These are phyloP conservation scores for Orgyia antiqua DNA, from an alignment of 2,888 invertebrate genomes.

Conservation along the genomic window DNA sequence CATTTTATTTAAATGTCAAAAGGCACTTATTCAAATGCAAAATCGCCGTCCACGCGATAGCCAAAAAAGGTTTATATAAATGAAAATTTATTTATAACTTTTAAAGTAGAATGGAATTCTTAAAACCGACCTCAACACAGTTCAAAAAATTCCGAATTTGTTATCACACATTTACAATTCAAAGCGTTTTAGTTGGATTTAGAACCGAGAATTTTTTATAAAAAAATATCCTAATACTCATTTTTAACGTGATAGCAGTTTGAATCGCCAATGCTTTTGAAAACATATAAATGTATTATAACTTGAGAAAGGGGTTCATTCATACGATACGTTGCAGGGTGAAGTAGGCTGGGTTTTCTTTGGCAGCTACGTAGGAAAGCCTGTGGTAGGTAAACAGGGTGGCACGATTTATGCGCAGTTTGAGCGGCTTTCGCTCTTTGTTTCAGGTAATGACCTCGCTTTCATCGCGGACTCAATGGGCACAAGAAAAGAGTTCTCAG, in stretches of 20 bases:
- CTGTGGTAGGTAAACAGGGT: conserved; percentile 66
- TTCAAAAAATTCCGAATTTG: conserved; percentile 21
- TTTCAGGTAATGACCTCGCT: conserved; percentile 76
- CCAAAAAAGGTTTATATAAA: conserved; percentile 20
- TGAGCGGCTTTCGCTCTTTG: conserved; percentile 72
- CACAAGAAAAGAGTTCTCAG: conserved; percentile 55
- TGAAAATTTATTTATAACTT: conserved; percentile 28
- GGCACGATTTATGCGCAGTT: conserved; percentile 72
- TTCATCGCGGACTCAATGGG: conserved; percentile 71
- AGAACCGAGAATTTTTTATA: conserved; percentile 13
- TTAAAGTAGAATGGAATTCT: conserved; percentile 24
- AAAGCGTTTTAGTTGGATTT: conserved; percentile 18
- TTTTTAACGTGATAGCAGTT: conserved; percentile 7
- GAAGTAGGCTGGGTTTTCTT: conserved; percentile 71
- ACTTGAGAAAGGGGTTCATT: conserved; percentile 50
- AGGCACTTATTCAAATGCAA: conserved; percentile 20
- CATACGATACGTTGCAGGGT: conserved; percentile 35
- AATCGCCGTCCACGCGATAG: conserved; percentile 14
- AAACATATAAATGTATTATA: conserved; percentile 40
- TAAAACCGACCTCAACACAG: conserved; percentile 28
- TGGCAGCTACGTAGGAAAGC: conserved; percentile 60
- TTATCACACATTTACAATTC: conserved; percentile 27
- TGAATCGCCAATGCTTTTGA: conserved; percentile 10
- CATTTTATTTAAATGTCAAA: conserved; percentile 9
- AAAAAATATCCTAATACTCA: conserved; percentile 13